Conservation (phyloP, 1,140 invertebrate species). For the Manduca sexta region DNA sequence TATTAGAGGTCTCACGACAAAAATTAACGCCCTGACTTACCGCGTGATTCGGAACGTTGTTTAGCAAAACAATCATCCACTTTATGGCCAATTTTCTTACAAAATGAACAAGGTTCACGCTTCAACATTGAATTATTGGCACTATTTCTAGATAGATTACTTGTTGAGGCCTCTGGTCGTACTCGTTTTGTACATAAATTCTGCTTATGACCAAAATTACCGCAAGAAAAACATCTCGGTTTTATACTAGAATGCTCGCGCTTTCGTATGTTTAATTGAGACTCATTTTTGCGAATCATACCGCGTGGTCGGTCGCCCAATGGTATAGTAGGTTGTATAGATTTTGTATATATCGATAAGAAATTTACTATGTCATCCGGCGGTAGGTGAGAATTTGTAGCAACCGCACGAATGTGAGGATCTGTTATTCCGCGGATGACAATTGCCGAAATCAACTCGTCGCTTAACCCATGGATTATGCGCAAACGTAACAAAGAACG, state of each 20-base stretch:
- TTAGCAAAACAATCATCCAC: constrained; percentile 10
- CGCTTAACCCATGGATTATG: constrained; percentile 16
- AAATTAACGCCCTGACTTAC: constrained; percentile 12
- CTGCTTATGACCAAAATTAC: constrained; percentile 6
- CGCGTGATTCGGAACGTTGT: constrained; percentile 3
- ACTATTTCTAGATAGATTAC: not conserved
- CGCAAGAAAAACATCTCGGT: constrained; percentile 6
- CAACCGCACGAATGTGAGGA: constrained; percentile 17
- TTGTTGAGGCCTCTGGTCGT: not conserved
- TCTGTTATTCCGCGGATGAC: constrained; percentile 13
- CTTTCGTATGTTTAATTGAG: too few relatives aligned
- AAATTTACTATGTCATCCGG: constrained; percentile 11
- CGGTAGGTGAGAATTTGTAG: constrained; percentile 15
- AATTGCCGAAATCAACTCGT: constrained; percentile 9
- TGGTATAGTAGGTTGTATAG: not conserved
- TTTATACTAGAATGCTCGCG: too few relatives aligned
- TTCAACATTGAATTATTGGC: not conserved
- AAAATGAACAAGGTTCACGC: constrained; percentile 7
- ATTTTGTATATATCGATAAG: constrained; percentile 18
- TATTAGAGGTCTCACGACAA: constrained; percentile 5
- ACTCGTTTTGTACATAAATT: not conserved
- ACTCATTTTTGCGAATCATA: too few relatives aligned
- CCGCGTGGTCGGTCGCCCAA: too few relatives aligned
- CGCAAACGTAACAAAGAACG: constrained; percentile 11
- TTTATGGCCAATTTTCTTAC: constrained; percentile 14